Conservation (phyloP, 2,113 vertebrate species). For the Sinocyclocheilus grahami region DNA sequence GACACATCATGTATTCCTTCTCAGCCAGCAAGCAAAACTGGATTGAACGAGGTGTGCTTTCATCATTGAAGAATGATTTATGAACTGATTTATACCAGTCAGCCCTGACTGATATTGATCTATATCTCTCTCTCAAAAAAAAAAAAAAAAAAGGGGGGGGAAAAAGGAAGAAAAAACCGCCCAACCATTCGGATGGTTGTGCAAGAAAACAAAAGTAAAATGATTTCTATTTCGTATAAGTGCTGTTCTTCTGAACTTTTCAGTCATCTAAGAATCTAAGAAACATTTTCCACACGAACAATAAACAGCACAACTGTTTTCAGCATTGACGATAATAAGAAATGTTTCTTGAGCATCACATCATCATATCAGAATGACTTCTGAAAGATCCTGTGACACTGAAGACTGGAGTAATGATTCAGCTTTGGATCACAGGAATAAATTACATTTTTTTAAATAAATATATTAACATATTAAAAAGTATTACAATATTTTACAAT, state of each 20-base stretch:
- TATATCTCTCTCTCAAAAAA: not conserved
- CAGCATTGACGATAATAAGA: too few species aligned
- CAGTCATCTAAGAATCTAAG: too few species aligned
- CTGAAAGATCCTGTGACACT: not conserved
- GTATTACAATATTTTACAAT: not conserved
- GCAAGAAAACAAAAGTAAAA: too few species aligned
- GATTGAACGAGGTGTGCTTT: not conserved
- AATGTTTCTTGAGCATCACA: too few species aligned
- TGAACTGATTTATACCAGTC: not conserved
- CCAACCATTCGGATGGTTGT: too few species aligned
- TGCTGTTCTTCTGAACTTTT: too few species aligned
- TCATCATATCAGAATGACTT: not conserved
- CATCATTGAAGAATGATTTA: not conserved
- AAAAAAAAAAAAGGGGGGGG: too few species aligned
- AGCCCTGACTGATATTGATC: not conserved
- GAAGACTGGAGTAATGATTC: not conserved
- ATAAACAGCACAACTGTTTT: too few species aligned
- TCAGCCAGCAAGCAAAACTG: not conserved
- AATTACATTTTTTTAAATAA: not conserved
- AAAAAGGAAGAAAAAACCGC: too few species aligned
- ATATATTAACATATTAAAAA: not conserved
- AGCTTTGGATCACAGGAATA: not conserved
- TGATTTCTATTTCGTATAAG: too few species aligned
- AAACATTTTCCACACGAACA: too few species aligned
- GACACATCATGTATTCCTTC: not conserved